phyloP scores from a whole-genome alignment of 2,888 invertebrate species.

The Panzeria rudis region DNA sequence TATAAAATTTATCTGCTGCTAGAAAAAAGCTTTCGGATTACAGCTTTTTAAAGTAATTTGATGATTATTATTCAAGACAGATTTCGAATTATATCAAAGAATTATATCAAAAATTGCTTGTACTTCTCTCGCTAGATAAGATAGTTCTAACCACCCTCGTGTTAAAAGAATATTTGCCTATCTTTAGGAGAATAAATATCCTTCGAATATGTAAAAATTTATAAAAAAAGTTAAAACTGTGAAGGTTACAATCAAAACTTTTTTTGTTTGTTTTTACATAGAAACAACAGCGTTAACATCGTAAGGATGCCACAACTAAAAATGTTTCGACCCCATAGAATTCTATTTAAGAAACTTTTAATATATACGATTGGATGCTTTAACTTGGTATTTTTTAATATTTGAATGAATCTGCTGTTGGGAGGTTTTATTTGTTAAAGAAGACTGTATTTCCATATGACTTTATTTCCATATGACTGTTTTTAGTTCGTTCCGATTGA shows the following conservation, averaged over 20 bases:
- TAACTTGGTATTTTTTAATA: background rate
- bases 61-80: no score
- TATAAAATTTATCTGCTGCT: no score
- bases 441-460: slow-evolving; percentile 63
- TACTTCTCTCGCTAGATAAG: no score
- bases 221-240: background rate
- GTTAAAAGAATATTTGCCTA: background rate
- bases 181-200: background rate
- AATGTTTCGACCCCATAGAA: background rate
- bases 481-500: slow-evolving; percentile 72
- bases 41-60: no score
- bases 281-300: background rate
- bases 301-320: background rate
- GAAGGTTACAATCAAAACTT: background rate
- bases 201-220: background rate
- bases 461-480: slow-evolving; percentile 53
- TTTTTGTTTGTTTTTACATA: background rate
- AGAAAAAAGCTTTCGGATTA: no score
- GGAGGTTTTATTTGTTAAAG: slow-evolving; percentile 49
- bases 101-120: no score
- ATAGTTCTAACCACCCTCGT: background rate
- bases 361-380: background rate
- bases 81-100: no score
- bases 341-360: background rate
- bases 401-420: background rate